Conservation (phyloP, 2,113 vertebrate species). For the Oncorhynchus kisutch region DNA sequence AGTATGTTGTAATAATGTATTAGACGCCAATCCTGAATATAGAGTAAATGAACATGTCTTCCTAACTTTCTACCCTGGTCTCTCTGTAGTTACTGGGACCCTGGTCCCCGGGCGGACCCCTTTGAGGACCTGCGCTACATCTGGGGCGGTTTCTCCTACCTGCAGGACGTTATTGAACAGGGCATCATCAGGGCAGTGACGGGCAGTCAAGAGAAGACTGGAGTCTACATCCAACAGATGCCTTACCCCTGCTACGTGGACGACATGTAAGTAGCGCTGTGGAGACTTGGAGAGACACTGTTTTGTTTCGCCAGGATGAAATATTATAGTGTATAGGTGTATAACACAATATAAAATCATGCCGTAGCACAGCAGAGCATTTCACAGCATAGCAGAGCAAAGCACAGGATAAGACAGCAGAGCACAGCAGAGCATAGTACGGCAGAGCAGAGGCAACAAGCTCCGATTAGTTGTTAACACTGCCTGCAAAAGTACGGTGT, state of each 20-base stretch:
- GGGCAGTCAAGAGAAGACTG: constrained; percentile 83
- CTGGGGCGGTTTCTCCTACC: constrained; percentile 95
- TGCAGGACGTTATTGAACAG: constrained; percentile 94
- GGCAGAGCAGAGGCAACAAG: too few species aligned
- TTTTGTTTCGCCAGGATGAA: too few species aligned
- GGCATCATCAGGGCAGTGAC: constrained; percentile 91
- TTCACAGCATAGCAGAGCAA: too few species aligned
- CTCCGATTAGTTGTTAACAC: too few species aligned
- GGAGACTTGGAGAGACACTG: too few species aligned
- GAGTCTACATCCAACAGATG: constrained; percentile 97
- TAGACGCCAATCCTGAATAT: neutral
- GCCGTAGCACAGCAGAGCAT: too few species aligned
- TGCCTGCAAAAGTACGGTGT: too few species aligned
- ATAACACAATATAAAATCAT: too few species aligned
- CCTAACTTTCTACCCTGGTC: neutral
- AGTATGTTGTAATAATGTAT: too few species aligned
- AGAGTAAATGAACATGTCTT: neutral
- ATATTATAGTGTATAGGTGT: too few species aligned
- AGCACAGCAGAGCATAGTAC: too few species aligned
- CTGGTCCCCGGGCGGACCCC: constrained; percentile 95
- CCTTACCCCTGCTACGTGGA: constrained; percentile 97
- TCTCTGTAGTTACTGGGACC: constrained; percentile 90
- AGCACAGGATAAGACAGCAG: too few species aligned
- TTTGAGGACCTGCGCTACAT: constrained; percentile 96
- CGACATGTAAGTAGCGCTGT: constrained; percentile 82